Percentiles rank a stretch among this genome's conserved stretches.
phyloP scores from a whole-genome alignment of 2,888 invertebrate genomes.

The Macaria liturata region DNA sequence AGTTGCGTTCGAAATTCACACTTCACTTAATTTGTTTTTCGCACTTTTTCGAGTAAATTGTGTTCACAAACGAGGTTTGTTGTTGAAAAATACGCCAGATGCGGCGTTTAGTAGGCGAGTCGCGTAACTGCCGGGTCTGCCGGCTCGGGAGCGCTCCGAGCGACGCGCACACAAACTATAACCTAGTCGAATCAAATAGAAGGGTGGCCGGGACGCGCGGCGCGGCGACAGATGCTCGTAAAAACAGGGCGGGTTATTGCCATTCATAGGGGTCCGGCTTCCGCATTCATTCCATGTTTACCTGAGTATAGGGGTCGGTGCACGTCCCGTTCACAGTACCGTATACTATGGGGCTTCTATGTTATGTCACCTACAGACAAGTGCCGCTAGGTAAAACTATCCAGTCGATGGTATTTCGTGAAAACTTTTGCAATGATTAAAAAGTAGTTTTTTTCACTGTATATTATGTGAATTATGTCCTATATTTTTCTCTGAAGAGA shows the following conservation, averaged over 20 bases:
- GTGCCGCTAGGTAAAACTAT: too few relatives aligned
- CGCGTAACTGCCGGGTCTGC: slow-evolving; percentile 60
- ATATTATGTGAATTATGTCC: too few relatives aligned
- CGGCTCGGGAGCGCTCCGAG: slow-evolving; percentile 52
- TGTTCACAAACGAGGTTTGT: slow-evolving; percentile 8
- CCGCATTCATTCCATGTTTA: slow-evolving; percentile 60
- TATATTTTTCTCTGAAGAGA: too few relatives aligned
- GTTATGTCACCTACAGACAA: not conserved
- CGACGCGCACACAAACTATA: slow-evolving; percentile 74
- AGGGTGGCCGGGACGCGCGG: slow-evolving; percentile 57
- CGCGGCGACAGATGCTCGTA: slow-evolving; percentile 52
- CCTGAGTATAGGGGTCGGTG: slow-evolving; percentile 22
- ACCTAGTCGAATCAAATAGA: slow-evolving; percentile 71
- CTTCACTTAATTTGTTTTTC: slow-evolving; percentile 1
- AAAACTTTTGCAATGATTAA: too few relatives aligned
- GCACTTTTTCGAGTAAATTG: too few relatives aligned
- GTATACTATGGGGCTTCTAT: not conserved
- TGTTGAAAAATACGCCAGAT: slow-evolving; percentile 45
- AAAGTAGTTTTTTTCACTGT: too few relatives aligned
- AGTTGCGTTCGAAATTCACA: slow-evolving; percentile 38
- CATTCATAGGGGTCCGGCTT: slow-evolving; percentile 71
- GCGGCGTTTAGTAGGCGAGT: slow-evolving; percentile 66
- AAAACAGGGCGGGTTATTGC: slow-evolving; percentile 59
- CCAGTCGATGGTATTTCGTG: too few relatives aligned
- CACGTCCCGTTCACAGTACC: slow-evolving; percentile 20